Conservation (phyloP, 1,140 invertebrate genomes). For the Drosophila serrata region DNA sequence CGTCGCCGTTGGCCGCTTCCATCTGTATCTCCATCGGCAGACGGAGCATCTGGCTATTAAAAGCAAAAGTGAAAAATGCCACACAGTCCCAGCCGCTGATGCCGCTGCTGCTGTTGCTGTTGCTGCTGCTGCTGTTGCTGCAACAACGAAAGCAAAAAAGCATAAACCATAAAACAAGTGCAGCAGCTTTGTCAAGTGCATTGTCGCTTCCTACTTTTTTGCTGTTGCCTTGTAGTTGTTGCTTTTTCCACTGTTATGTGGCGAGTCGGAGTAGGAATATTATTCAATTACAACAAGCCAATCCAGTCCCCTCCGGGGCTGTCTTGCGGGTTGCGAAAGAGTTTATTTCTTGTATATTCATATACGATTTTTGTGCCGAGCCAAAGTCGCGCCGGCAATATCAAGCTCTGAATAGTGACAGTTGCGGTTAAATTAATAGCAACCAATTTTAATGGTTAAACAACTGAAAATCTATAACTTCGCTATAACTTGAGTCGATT, state of each 20-base stretch:
- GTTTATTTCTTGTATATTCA: slow-evolving; percentile 34
- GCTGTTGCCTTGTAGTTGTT: slow-evolving; percentile 4
- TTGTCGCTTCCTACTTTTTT: slow-evolving; percentile 71
- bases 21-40: slow-evolving; percentile 13
- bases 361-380: slow-evolving; percentile 42
- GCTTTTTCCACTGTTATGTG: slow-evolving; percentile 41
- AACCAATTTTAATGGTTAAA: not conserved
- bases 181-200: slow-evolving; percentile 70
- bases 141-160: slow-evolving; percentile 23
- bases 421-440: slow-evolving; percentile 9
- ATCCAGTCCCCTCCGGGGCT: slow-evolving; percentile 60
- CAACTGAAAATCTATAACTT: not conserved
- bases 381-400: slow-evolving; percentile 22
- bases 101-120: no score
- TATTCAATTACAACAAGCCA: slow-evolving; percentile 77
- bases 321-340: slow-evolving; percentile 50
- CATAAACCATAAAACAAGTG: slow-evolving; percentile 42
- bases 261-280: slow-evolving; percentile 68
- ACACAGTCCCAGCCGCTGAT: slow-evolving; percentile 47
- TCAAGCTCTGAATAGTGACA: slow-evolving; percentile 21
- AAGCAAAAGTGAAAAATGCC: slow-evolving; percentile 82
- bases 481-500: not conserved
- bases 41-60: slow-evolving; percentile 65
- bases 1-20: not conserved
- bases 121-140: slow-evolving; percentile 25